phyloP scores from a whole-genome alignment of 2,888 invertebrate genomes.

The Anoplius nigerrimus region DNA sequence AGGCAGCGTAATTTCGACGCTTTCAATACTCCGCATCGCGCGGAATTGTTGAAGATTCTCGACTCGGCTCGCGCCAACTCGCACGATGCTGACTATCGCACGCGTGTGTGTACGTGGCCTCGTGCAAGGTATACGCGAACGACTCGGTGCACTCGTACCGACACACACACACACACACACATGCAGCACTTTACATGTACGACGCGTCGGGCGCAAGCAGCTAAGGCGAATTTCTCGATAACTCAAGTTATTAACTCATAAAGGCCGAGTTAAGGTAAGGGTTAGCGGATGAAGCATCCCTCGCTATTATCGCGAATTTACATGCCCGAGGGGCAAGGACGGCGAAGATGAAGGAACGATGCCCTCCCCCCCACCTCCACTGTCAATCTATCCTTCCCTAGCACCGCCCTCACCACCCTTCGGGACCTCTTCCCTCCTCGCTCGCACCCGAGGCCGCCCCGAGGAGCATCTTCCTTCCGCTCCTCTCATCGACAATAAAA shows the following conservation, averaged over 20 bases:
- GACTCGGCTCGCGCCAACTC: no score
- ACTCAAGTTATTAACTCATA: constrained; percentile 74
- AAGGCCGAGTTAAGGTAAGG: constrained; percentile 70
- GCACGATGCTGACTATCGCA: no score
- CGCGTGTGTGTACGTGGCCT: no score
- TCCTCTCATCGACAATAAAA: constrained; percentile 64
- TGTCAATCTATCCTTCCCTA: no score
- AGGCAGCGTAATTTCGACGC: no score
- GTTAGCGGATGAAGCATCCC: constrained; percentile 61
- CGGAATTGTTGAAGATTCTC: no score
- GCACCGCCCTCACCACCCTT: constrained; percentile 37
- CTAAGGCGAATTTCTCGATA: constrained; percentile 71
- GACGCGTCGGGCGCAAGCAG: constrained; percentile 44
- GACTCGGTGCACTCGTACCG: no score
- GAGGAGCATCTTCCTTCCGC: constrained; percentile 32
- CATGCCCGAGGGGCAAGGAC: constrained; percentile 61
- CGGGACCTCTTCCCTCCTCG: constrained; percentile 15
- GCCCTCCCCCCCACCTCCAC: constrained; percentile 8
- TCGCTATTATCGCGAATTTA: constrained; percentile 73
- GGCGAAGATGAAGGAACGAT: constrained; percentile 14
- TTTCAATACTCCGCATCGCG: no score
- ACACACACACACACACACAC: background rate
- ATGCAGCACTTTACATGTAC: constrained; percentile 17
- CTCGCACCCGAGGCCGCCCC: background rate
- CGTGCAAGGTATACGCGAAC: no score